Evolutionary conservation across 2,113 vertebrate species (phyloP).

Genomic region (Ptyas mucosa): DNA sequence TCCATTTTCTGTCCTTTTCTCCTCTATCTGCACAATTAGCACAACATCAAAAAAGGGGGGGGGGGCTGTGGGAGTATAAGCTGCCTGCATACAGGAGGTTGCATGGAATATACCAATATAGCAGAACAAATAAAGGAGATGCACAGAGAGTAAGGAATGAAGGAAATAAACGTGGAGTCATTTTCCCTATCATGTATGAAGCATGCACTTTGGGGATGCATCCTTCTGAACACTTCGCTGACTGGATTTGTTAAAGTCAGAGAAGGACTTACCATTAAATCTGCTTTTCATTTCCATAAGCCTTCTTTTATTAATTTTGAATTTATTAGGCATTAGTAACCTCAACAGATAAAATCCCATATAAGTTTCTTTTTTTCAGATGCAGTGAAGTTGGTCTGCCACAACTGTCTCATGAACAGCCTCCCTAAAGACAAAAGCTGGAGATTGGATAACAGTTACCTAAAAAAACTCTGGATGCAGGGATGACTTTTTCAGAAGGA

Average conservation of each 20-base stretch:
- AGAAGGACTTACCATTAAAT: background rate
- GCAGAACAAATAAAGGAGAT: background rate
- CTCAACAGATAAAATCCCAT: background rate
- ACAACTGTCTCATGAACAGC: background rate
- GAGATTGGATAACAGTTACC: background rate
- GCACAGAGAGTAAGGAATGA: background rate
- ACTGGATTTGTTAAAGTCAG: background rate
- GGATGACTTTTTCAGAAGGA: background rate
- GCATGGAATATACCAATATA: background rate
- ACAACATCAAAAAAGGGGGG: background rate
- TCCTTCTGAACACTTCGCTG: background rate
- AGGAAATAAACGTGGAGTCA: background rate
- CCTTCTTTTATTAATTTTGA: background rate
- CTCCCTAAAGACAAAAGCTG: background rate
- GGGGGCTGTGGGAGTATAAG: background rate
- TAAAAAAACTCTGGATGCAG: background rate
- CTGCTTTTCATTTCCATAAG: background rate
- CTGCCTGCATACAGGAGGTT: background rate
- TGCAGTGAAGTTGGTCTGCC: background rate
- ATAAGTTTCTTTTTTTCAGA: background rate
- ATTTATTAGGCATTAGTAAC: background rate
- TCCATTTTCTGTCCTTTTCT: background rate
- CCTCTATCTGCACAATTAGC: background rate
- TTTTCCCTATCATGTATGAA: background rate
- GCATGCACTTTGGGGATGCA: background rate